Percentiles rank a stretch among this genome's conserved stretches.
Evolutionary conservation across 2,797 vertebrate species (phyloP).

Genomic region (Gadopsis marmoratus): DNA sequence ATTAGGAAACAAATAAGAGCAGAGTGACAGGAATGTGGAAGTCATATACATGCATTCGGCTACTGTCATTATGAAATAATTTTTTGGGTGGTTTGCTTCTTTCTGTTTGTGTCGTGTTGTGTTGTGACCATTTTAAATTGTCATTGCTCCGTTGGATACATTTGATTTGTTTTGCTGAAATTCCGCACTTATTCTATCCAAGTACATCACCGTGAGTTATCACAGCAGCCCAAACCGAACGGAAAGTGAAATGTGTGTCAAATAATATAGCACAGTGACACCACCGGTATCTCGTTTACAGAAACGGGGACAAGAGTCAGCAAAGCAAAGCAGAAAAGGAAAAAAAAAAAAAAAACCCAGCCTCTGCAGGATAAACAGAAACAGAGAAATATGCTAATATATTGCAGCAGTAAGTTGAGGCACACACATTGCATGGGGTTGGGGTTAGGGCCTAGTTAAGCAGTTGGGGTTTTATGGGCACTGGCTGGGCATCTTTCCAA

Average conservation of each 20-base stretch:
- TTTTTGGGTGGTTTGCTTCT: background rate
- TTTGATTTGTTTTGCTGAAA: background rate
- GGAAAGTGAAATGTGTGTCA: slow-evolving; percentile 36
- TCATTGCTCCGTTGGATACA: background rate
- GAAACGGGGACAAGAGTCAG: slow-evolving; percentile 41
- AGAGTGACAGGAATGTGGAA: slow-evolving; percentile 76
- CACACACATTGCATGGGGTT: slow-evolving; percentile 57
- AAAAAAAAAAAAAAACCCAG: background rate
- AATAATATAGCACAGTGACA: slow-evolving; percentile 6
- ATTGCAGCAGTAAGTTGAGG: slow-evolving; percentile 52
- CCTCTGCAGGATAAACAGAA: slow-evolving; percentile 41
- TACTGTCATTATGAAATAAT: slow-evolving; percentile 48
- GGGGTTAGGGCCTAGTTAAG: slow-evolving; percentile 68
- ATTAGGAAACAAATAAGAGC: slow-evolving; percentile 78
- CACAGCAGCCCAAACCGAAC: slow-evolving; percentile 2
- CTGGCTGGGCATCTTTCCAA: slow-evolving; percentile 65
- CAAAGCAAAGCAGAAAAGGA: slow-evolving; percentile 26
- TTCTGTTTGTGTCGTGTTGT: slow-evolving; percentile 13
- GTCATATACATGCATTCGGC: slow-evolving; percentile 59
- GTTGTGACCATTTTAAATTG: background rate
- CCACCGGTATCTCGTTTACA: slow-evolving; percentile 35
- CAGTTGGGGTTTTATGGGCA: slow-evolving; percentile 68
- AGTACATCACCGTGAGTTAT: background rate
- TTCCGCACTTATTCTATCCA: background rate
- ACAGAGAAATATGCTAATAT: slow-evolving; percentile 42